Base-by-base conservation (phyloP, 2,113 vertebrate genomes). In the Anser cygnoides region DNA sequence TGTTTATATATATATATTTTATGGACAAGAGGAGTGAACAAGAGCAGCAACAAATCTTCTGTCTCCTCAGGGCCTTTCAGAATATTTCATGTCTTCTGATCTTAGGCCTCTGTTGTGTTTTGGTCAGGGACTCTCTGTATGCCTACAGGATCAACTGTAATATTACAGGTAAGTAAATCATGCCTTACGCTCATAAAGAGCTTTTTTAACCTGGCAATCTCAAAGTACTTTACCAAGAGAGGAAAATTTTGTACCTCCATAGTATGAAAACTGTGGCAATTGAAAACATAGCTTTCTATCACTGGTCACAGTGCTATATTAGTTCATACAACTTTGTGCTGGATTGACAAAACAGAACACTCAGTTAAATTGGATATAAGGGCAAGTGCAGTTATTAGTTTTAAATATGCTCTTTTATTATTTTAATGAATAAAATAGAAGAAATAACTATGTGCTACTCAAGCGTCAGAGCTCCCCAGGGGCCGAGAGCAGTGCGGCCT, bases 401-500 rank as follows among this genome's bases (percentile, higher is more conserved):
- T 77, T 39, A 63, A 63, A 46, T 72, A 41, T 66, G 19, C 13
- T 54, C 6, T 66, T 68, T 58, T 41, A 49, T 63, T 84, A 10
- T 28, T 71, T 70, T 83, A 61, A 54, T 61, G 13, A 39, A 33
- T 76, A 66, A 55, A 3, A 11, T 21, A 76, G 31, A 89, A 80
- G 16, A 57, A 87, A 65, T 43, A 78, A n/a, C 7, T 21, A 19
- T 28, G 16, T 37, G 19, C 16, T 77, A 16, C 13, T 68, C 4
- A 35, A 70, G 25, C 57, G 44, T 41, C 54, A 63, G 39, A 10
- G 19, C 37, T 86, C 37, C 37, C 20, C 74, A 29, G 4, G 4
- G 6, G 3, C 31, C 23, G 17, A 6, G 6, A 22, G 1, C n/a
- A 11, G n/a, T n/a, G 23, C 12, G 9, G 10, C 2, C 28, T 63